Base-by-base conservation (phyloP, 2,113 vertebrate genomes). In the Lates calcarifer region DNA sequence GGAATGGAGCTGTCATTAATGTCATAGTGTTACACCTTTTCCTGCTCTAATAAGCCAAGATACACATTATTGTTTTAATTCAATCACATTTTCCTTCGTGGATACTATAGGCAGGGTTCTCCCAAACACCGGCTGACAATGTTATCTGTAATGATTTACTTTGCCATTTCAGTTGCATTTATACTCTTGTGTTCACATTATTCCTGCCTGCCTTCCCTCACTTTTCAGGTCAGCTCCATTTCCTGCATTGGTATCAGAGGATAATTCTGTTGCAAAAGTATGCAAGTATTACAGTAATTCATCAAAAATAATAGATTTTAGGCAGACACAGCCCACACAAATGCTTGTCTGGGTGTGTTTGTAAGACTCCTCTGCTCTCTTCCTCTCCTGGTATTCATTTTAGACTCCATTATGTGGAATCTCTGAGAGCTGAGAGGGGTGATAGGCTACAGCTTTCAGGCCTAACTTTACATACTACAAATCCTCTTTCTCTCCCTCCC, bases 401-500 rank as follows among this genome's bases (percentile, higher is more conserved):
- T 26, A 41, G 62, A 53, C 57, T 70, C 71, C 47, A 64, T 72
- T 86, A 51, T 10, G 33, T 39, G 49, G 71, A 63, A 33, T 66
- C 37, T 74, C 51, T 35, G 17, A 67, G 17, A 74, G 77, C 53
- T 68, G 28, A 71, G 65, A 78, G 28, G 72, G 5, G 35, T 8
- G 62, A 74, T 29, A n/a, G n/a, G n/a, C n/a, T n/a, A 22, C 43
- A 82, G 79, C 74, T 89, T 83, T 77, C 35, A 72, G 81, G 80
- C 79, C 45, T 6, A 65, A 86, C 45, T 74, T 87, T 53, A 78
- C 72, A 53, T 53, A 20, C 65, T 31, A 22, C 63, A 92, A 90
- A 92, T 89, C 89, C 85, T 89, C 84, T 87, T 81, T 83, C 57
- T 77, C 55, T 70, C 29, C 20, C 55, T 70, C 64, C 37, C 55